Evolutionary conservation across 2,888 invertebrate genomes (phyloP).

Genomic region (Formica aserva): DNA sequence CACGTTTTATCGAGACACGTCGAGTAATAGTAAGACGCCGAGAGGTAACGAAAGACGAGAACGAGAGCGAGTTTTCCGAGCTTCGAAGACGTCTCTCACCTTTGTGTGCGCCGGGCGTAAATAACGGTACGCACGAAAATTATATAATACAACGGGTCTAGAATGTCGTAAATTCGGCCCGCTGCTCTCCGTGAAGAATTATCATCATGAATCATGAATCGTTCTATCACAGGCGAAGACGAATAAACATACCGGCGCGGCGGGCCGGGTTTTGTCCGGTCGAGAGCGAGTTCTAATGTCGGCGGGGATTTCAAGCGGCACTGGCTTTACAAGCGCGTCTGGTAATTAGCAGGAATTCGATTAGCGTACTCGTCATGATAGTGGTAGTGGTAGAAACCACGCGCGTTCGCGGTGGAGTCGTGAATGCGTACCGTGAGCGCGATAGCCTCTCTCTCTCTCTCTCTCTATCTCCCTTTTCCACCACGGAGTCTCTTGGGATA

Average conservation of each 20-base stretch:
- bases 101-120: not conserved
- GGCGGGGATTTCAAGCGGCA: slow-evolving; percentile 30
- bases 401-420: slow-evolving; percentile 1
- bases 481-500: not conserved
- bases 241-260: not conserved
- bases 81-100: not conserved
- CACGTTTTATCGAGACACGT: slow-evolving; percentile 46
- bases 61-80: slow-evolving; percentile 35
- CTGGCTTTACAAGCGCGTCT: slow-evolving; percentile 34
- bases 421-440: slow-evolving; percentile 16
- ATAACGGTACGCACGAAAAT: slow-evolving; percentile 37
- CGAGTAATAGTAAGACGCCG: slow-evolving; percentile 4
- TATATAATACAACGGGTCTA: slow-evolving; percentile 43
- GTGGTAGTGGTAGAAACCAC: slow-evolving; percentile 13
- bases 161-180: slow-evolving; percentile 44
- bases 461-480: not conserved
- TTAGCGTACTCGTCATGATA: slow-evolving; percentile 15
- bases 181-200: slow-evolving; percentile 24
- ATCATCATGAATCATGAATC: slow-evolving; percentile 43
- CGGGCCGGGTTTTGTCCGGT: not conserved
- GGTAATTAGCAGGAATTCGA: slow-evolving; percentile 52
- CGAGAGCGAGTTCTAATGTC: slow-evolving; percentile 35
- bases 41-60: slow-evolving; percentile 29
- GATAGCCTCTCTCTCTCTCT: not conserved
- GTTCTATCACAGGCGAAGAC: slow-evolving; percentile 7